phyloP scores from a whole-genome alignment of 2,113 vertebrate genomes.

The Oncorhynchus kisutch region DNA sequence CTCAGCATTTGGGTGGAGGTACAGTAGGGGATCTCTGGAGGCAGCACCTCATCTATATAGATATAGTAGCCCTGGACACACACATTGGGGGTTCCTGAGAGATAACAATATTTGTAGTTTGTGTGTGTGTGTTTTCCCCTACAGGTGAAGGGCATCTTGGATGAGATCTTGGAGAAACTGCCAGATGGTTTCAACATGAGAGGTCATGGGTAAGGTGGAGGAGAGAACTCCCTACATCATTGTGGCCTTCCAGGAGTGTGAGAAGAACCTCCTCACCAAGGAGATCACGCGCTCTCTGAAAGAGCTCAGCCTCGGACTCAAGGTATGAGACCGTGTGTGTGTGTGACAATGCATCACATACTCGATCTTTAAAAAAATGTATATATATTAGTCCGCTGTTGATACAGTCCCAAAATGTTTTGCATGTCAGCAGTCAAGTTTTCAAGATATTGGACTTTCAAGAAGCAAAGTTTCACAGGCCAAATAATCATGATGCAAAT shows the following conservation, averaged over 20 bases:
- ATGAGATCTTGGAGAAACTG: slow-evolving; percentile 80
- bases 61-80: slow-evolving; percentile 43
- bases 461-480: slow-evolving; percentile 25
- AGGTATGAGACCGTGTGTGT: slow-evolving; percentile 51
- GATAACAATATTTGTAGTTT: too few relatives aligned
- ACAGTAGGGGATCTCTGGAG: slow-evolving; percentile 78
- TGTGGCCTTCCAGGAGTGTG: slow-evolving; percentile 82
- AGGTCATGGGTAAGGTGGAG: slow-evolving; percentile 72
- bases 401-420: too few relatives aligned
- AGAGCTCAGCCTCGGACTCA: slow-evolving; percentile 66
- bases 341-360: too few relatives aligned
- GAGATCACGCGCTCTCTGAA: slow-evolving; percentile 71
- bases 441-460: slow-evolving; percentile 1
- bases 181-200: slow-evolving; percentile 77
- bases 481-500: background rate
- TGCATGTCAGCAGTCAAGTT: background rate
- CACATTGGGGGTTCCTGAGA: too few relatives aligned
- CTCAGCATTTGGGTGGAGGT: slow-evolving; percentile 52
- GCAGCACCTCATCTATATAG: slow-evolving; percentile 73
- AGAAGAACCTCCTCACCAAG: slow-evolving; percentile 72
- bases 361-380: too few relatives aligned
- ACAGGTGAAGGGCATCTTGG: slow-evolving; percentile 76
- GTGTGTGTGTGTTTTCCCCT: background rate
- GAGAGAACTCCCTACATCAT: slow-evolving; percentile 74
- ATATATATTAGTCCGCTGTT: too few relatives aligned